Evolutionary conservation across 2,113 vertebrate genomes (phyloP).

Genomic region (Psittacula cyanocephala): DNA sequence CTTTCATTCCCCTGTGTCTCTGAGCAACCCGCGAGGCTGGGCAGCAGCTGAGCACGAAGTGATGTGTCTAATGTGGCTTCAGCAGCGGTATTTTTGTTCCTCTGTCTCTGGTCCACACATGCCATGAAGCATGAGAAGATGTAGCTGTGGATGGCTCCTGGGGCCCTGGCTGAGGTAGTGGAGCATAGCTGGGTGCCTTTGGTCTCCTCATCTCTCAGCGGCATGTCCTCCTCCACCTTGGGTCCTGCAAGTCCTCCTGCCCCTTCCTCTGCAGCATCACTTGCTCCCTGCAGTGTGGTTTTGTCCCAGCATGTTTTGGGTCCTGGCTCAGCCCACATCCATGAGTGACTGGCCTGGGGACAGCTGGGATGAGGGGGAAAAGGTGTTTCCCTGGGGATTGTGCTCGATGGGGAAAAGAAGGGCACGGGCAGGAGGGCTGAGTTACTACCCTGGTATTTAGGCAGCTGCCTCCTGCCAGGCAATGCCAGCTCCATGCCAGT

Average conservation of each 20-base stretch:
- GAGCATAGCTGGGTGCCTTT: background rate
- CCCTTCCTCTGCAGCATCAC: background rate
- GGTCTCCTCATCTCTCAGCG: background rate
- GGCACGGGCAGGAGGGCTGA: fast-evolving
- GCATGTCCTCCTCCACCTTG: background rate
- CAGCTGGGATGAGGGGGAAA: background rate
- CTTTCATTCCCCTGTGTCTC: background rate
- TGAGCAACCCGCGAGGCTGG: background rate
- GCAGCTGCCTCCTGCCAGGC: background rate
- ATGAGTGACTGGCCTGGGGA: background rate
- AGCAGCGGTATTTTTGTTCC: background rate
- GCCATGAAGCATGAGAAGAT: background rate
- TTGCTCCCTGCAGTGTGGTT: background rate
- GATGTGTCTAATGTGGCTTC: background rate
- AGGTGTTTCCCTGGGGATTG: background rate
- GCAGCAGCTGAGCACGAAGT: background rate
- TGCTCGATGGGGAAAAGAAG: background rate
- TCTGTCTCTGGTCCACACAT: background rate
- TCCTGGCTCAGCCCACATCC: background rate
- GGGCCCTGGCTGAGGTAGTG: background rate
- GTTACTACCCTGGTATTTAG: background rate
- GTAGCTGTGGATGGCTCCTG: background rate
- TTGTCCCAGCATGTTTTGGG: background rate
- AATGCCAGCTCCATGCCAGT: background rate
- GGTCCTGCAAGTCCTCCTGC: background rate